phyloP scores from a whole-genome alignment of 2,113 vertebrate genomes.

The Gallinago media region DNA sequence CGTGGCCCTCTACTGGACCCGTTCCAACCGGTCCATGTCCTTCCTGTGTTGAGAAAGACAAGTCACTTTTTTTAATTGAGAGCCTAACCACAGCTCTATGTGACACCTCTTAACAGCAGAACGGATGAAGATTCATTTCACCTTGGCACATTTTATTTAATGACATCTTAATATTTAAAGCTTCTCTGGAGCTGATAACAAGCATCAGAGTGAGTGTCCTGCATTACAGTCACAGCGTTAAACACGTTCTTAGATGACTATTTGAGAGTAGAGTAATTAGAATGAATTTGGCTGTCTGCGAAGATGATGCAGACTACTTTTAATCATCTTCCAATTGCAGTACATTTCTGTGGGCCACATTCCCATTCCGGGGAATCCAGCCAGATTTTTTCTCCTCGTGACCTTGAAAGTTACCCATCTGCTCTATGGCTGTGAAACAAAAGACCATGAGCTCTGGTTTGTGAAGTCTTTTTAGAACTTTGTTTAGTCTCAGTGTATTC shows the following conservation, averaged over 20 bases:
- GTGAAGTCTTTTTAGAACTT: neutral
- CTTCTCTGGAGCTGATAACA: neutral
- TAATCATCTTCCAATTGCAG: neutral
- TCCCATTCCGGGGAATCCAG: neutral
- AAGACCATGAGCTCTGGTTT: neutral
- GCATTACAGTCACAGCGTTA: neutral
- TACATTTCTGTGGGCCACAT: neutral
- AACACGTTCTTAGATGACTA: neutral
- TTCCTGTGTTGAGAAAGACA: neutral
- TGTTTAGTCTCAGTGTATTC: neutral
- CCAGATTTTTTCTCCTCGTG: neutral
- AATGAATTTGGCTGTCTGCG: neutral
- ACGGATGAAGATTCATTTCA: neutral
- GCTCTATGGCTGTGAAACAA: neutral
- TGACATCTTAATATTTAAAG: neutral
- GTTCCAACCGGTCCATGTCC: too few species aligned
- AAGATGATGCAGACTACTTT: neutral
- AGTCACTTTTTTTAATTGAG: too few species aligned
- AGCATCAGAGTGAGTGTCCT: neutral
- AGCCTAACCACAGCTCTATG: neutral
- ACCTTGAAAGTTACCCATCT: constrained; percentile 14
- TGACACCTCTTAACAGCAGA: neutral
- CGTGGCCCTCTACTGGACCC: too few species aligned
- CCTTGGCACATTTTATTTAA: neutral
- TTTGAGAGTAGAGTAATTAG: neutral